phyloP scores from a whole-genome alignment of 1,140 invertebrate species.

The Heliothis subflexa region DNA sequence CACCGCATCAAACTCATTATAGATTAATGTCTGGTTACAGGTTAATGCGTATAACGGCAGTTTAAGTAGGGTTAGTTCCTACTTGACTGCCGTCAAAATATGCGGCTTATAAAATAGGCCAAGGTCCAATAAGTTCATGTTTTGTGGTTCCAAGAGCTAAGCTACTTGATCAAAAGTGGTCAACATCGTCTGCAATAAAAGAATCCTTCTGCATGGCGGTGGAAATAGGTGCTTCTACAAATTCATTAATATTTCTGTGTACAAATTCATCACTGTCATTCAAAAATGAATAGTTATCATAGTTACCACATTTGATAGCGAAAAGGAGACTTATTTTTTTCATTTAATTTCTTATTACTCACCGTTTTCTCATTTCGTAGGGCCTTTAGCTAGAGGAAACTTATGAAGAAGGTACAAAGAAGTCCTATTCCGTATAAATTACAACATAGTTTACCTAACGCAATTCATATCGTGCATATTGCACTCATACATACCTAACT shows the following conservation, averaged over 20 bases:
- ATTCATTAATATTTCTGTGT: too few relatives aligned
- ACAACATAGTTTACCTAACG: not conserved
- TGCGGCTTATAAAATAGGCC: not conserved
- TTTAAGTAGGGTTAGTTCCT: slow-evolving; percentile 12
- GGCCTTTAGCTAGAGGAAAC: too few relatives aligned
- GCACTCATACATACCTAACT: not conserved
- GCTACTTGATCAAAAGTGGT: too few relatives aligned
- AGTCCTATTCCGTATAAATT: not conserved
- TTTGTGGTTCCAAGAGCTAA: too few relatives aligned
- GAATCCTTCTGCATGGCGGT: too few relatives aligned
- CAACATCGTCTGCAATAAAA: too few relatives aligned
- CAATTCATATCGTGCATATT: not conserved
- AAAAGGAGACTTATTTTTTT: too few relatives aligned
- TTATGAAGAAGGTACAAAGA: not conserved
- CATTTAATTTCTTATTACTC: too few relatives aligned
- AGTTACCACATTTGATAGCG: too few relatives aligned
- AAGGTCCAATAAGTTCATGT: not conserved
- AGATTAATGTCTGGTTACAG: slow-evolving; percentile 14
- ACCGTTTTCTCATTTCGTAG: too few relatives aligned
- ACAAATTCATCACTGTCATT: too few relatives aligned
- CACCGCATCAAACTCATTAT: slow-evolving; percentile 9
- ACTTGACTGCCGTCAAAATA: not conserved
- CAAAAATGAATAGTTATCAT: too few relatives aligned
- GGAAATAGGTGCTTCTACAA: not conserved
- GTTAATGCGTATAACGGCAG: slow-evolving; percentile 25